Base-by-base conservation (phyloP, 2,888 invertebrate genomes). In the Deilephila elpenor region DNA sequence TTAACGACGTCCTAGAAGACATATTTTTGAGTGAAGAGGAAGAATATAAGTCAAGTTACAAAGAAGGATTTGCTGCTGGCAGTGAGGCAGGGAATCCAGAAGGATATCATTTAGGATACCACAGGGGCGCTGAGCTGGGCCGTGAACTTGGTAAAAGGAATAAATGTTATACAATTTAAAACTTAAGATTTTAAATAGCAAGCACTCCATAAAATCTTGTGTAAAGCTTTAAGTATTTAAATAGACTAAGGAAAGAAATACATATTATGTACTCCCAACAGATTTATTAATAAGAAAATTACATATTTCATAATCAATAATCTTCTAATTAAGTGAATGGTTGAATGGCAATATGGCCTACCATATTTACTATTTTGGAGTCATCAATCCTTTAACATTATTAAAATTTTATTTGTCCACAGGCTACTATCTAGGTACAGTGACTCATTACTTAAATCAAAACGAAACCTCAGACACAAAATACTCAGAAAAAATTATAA, bases 81-180 rank as follows among this genome's bases (percentile, higher is more conserved):
- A 88, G 88, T 71, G 88, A 90, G 53, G 95, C 96, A 81, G 97
- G 96, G 5, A 96, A 96, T 81, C 85, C 96, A 25, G 96, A 97
- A 85, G 97, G 96, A 2, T 97, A 95, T 85, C 97, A 97, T 86
- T 91, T 97, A 76, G 98, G 98, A 2, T 97, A 97, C 86, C 97
- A 97, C 77, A 96, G 96, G 88, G 98, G 97, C 14, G 96, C 96
- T 72, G 96, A 97, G 85, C 85, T 98, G 25, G 98, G 98, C 4
- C 95, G 96, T 67, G 97, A 98, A 90, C 89, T 98, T 70, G 93
- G 93, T 92, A 87, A 81, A n/a, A 3, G n/a, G 56, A 44, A 56
- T n/a, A n/a, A 3, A 7, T 19, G 29, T 17, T 51, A 6, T 56
- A 56, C 14, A 14, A 8, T 44, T 44, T 14, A 11, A 44, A 44